A percentile compares a stretch with the other conserved stretches of the same genome.
phyloP scores from a whole-genome alignment of 2,797 vertebrate genomes.

The Crocodylus rhombifer region DNA sequence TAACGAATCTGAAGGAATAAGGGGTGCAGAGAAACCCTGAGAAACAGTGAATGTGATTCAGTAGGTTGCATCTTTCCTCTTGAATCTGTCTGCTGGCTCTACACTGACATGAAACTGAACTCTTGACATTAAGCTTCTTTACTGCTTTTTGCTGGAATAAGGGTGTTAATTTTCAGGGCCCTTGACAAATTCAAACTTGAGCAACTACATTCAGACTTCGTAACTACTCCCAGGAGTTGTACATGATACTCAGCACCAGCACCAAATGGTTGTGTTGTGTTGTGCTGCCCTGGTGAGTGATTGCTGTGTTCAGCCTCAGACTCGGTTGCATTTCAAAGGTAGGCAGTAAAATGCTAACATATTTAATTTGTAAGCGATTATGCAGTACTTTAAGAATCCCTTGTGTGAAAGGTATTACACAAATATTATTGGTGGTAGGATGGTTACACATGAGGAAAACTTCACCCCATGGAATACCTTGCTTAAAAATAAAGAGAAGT shows the following conservation, averaged over 20 bases:
- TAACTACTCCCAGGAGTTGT: neutral
- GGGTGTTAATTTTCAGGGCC: neutral
- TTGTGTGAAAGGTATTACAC: neutral
- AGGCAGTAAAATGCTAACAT: fast-evolving
- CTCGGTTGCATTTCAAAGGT: neutral
- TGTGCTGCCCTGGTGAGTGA: fast-evolving
- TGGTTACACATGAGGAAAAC: neutral
- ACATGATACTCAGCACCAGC: neutral
- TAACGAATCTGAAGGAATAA: neutral
- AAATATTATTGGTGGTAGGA: neutral
- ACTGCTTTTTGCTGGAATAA: neutral
- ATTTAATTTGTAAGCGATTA: neutral
- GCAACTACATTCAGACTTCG: neutral
- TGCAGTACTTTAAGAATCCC: neutral
- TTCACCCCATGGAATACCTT: neutral
- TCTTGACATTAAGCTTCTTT: neutral
- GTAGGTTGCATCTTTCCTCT: neutral
- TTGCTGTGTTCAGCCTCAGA: neutral
- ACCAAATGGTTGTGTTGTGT: neutral
- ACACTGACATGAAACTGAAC: neutral
- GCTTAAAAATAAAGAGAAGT: neutral
- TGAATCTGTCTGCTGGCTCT: neutral
- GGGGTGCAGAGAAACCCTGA: neutral
- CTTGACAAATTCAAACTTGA: neutral
- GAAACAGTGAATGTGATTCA: neutral